Evolutionary conservation across 1,140 invertebrate species (phyloP), one percentile per base, ranked within the genome.

Genomic region (Diorhabda sublineata): DNA sequence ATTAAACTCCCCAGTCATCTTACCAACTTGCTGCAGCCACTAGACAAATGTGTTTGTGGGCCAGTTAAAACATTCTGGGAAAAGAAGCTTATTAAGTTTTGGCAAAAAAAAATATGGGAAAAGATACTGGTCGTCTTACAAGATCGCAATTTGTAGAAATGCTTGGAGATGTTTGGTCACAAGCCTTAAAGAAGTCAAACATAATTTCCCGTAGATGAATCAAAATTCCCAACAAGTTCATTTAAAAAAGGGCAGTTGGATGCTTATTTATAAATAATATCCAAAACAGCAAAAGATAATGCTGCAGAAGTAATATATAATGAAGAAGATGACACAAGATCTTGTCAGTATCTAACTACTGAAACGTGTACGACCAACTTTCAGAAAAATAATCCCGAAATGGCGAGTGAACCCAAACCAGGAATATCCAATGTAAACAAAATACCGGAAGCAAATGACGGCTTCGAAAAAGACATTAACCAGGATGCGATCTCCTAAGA

Each of bases 21-120:
- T n/a, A 71, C 61, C 9, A 58, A 73, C 42, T 66, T 52, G 64
- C 42, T 62, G 44, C 65, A 73, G 61, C 69, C 71, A 9, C 56
- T 73, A 42, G 69, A 73, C 61, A 70, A 68, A 66, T 71, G 69
- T 64, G 69, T 71, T 7, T 71, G 67, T 52, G 68, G 69, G 11
- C 69, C 72, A 3, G 64, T 73, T 66, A 73, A 62, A 0, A 73
- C 45, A 5, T 59, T n/a, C 44, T 72, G 68, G 69, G 59, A 70
- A 9, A 67, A 67, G 47, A 67, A 70, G 45, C 56, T 70, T 41
- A 61, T 70, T 43, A 58, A n/a, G 44, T 7, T 67, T 44, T 73
- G 71, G 61, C 11, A 11, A 73, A 70, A 58, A 58, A 64, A 60
- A 47, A 72, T 45, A 61, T 72, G 52, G 60, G 47, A 43, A 62